A percentile compares a stretch with the other conserved stretches of the same genome.
Conservation (phyloP, 2,888 invertebrate genomes). For the Argyresthia albistria region DNA sequence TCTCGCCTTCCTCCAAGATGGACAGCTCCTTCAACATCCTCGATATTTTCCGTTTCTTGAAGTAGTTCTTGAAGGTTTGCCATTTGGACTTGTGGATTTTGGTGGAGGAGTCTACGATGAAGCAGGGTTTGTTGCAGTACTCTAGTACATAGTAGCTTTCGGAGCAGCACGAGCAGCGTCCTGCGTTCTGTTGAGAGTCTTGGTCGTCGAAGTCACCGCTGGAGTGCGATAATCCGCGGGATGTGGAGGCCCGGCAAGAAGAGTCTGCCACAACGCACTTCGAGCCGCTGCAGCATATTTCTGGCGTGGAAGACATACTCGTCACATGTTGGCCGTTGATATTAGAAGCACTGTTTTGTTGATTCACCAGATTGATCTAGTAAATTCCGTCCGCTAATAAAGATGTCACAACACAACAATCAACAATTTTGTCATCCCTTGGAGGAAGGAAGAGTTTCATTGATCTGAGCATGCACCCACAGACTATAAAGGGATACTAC, state of each 20-base stretch:
- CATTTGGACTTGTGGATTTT: conserved; percentile 35
- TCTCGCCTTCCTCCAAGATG: neutral
- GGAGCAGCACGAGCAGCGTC: conserved; percentile 29
- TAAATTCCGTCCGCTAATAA: too few relatives aligned
- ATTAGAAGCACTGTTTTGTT: too few relatives aligned
- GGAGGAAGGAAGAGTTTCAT: too few relatives aligned
- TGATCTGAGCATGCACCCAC: too few relatives aligned
- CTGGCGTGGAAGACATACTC: neutral
- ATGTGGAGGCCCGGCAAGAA: conserved; percentile 39
- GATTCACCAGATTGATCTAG: too few relatives aligned
- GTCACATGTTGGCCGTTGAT: too few relatives aligned
- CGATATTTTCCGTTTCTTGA: conserved; percentile 16
- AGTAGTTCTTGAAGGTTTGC: conserved; percentile 28
- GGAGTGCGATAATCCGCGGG: conserved; percentile 32
- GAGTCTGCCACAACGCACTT: conserved; percentile 12
- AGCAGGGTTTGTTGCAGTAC: conserved; percentile 27
- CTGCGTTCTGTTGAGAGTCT: conserved; percentile 23
- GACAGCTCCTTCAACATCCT: neutral
- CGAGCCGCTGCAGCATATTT: neutral
- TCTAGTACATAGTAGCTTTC: conserved; percentile 15
- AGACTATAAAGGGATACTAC: too few relatives aligned
- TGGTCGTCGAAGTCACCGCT: conserved; percentile 29
- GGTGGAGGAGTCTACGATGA: conserved; percentile 35
- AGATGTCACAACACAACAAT: too few relatives aligned
- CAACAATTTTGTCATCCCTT: too few relatives aligned